Percentiles rank a stretch among this genome's conserved stretches.
Conservation (phyloP, 2,113 vertebrate genomes). For the Tenrec ecaudatus region DNA sequence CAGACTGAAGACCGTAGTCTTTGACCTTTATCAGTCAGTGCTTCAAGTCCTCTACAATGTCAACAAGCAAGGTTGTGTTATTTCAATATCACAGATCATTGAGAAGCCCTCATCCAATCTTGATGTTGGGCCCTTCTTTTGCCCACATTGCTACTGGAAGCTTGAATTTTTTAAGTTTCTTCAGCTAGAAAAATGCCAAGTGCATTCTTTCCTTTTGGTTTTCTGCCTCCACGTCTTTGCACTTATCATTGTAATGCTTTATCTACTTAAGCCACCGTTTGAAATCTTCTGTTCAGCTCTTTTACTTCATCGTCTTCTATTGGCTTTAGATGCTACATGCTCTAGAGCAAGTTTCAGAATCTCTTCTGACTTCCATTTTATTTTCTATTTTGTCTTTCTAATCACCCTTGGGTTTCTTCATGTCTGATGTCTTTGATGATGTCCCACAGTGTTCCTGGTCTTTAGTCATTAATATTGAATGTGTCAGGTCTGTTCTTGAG, state of each 20-base stretch:
- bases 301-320: neutral
- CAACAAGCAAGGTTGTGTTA: too few species aligned
- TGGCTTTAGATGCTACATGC: neutral
- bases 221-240: neutral
- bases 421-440: neutral
- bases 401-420: neutral
- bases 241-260: neutral
- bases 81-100: too few species aligned
- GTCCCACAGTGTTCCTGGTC: neutral
- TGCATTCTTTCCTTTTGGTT: neutral
- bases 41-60: too few species aligned
- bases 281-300: neutral
- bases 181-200: neutral
- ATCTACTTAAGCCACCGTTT: neutral
- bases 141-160: neutral
- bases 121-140: too few species aligned
- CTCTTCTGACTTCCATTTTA: neutral
- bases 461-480: neutral
- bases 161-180: neutral
- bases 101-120: too few species aligned
- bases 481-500: neutral
- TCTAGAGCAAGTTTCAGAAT: neutral
- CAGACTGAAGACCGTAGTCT: too few species aligned
- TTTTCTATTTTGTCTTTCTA: neutral
- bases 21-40: too few species aligned